Base-by-base conservation (phyloP, 2,113 vertebrate species). In the Piliocolobus tephrosceles region DNA sequence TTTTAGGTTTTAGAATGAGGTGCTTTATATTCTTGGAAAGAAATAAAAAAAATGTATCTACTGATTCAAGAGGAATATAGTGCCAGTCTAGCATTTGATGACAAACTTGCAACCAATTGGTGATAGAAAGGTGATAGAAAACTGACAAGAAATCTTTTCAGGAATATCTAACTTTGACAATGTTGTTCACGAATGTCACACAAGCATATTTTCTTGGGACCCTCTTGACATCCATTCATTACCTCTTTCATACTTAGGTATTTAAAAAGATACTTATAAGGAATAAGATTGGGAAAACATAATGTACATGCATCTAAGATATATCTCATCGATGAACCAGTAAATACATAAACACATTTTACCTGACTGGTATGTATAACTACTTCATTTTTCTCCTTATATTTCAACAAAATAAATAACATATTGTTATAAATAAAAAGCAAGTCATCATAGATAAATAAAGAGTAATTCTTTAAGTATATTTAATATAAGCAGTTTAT, bases 391-490 rank as follows among this genome's bases (percentile, higher is more conserved):
- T 88, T 30, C 32, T 81, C 81, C 4, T 95, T 86, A 68, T 87
- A 38, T 90, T 91, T 79, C 87, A 84, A 52, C 10, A 91, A 85
- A 93, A 80, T 94, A 94, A 96, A 58, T 78, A 38, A 85, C 23
- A 73, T 47, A 72, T 47, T 91, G 3, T 68, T 79, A 38, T 6
- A 45, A 66, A 38, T 38, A 45, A 16, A 57, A 66, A 45, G 5
- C 32, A 14, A 58, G 9, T 40, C 64, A 9, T 22, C 35, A 57
- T 79, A 86, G 32, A 3, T 87, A 90, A 35, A 66, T 55, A 86
- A 88, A 76, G 84, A 89, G 0, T 84, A 76, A 80, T 70, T 38
- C 89, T 10, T 50, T 80, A 88, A 76, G 78, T 72, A 32, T 70
- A 94, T n/a, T 68, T 84, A 90, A 83, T 95, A 11, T 50, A 45